These are phyloP conservation scores for Drosophila oshimai DNA, from an alignment of 1,140 invertebrate genomes.

Conservation along the genomic window DNA sequence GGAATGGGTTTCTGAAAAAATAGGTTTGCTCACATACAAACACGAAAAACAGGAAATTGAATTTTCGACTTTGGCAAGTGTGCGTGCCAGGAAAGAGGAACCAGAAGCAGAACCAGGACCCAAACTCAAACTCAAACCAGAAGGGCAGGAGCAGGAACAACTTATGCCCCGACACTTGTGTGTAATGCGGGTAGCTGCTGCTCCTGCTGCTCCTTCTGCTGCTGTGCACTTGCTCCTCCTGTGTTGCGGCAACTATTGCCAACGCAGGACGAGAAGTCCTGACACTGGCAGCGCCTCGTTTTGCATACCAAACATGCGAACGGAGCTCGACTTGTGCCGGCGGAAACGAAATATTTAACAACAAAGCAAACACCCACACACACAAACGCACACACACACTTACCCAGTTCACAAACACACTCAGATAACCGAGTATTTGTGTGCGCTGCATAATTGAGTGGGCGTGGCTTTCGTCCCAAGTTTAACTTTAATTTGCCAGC, in stretches of 20 bases:
- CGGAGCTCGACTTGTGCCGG: slow-evolving; percentile 59
- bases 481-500: slow-evolving; percentile 52
- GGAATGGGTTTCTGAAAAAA: slow-evolving; percentile 18
- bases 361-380: slow-evolving; percentile 55
- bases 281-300: slow-evolving; percentile 76
- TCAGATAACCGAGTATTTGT: slow-evolving; percentile 31
- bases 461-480: slow-evolving; percentile 49
- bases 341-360: slow-evolving; percentile 82
- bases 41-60: slow-evolving; percentile 81
- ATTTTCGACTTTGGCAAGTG: slow-evolving; percentile 81
- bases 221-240: slow-evolving; percentile 28
- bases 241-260: slow-evolving; percentile 69
- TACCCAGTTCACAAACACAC: slow-evolving; percentile 1
- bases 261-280: slow-evolving; percentile 64
- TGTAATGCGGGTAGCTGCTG: slow-evolving; percentile 33
- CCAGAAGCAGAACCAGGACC: slow-evolving; percentile 18
- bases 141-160: slow-evolving; percentile 21
- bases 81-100: slow-evolving; percentile 68
- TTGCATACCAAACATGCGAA: slow-evolving; percentile 74
- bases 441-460: slow-evolving; percentile 67
- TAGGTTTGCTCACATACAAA: slow-evolving; percentile 62
- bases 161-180: slow-evolving; percentile 41
- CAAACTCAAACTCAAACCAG: not conserved
- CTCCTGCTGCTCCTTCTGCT: not conserved
- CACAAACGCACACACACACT: slow-evolving; percentile 9